Base-by-base conservation (phyloP, 2,797 vertebrate species). In the Dendrocincla tyrannina region DNA sequence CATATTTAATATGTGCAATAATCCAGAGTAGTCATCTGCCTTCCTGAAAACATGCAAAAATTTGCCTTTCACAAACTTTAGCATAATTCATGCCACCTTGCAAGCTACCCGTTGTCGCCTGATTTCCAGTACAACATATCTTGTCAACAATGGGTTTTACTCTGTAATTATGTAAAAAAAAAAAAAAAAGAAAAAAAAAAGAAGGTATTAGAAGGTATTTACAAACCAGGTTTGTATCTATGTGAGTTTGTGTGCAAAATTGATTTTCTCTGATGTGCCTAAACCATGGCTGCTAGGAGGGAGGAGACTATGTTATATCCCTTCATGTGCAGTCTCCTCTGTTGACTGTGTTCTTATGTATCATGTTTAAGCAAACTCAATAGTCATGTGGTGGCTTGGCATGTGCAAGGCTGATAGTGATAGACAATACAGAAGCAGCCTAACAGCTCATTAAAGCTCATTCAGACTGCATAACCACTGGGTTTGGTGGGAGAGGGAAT, bases 271-370 rank as follows among this genome's bases (percentile, higher is more conserved):
- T 5, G 2, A 8, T 3, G 0, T 30, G 14, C 25, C 44, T 63
- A 73, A 73, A 19, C 46, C 32, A 18, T 13, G 7, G 18, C 27
- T 60, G 19, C 16, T 58, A 13, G 33, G 17, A 75, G 33, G 52
- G 41, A 47, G 39, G 5, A 6, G 3, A 33, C 27, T 53, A 4
- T 0, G 0, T 63, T 75, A 13, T 25, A 33, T 70, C 69, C 23
- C 27, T 82, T 70, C 24, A 5, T 12, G 6, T 4, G 3, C 1
- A 3, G 27, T 67, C 41, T 60, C 16, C 3, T 44, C 2, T 53
- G 41, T 46, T 78, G 58, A 23, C 49, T 67, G 33, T 72, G 23
- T 63, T 62, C 32, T 78, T 42, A 24, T 3, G 5, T 44, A 24
- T 47, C 22, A 3, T 5, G 1, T 73, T 75, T 55, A 62, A 81